Conservation (phyloP, 2,888 invertebrate genomes). For the Gibbula magus region DNA sequence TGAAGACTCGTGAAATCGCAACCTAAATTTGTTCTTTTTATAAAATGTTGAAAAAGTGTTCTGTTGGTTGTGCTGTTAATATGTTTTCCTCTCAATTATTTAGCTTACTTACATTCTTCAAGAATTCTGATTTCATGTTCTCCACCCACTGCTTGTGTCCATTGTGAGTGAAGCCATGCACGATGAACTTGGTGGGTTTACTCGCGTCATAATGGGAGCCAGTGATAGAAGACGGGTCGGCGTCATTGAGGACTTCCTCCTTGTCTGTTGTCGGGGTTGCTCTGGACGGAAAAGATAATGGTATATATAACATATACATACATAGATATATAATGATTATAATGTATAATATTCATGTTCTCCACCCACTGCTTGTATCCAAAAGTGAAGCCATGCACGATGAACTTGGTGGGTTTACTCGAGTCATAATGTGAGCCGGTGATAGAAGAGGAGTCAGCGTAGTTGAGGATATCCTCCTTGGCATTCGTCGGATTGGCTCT, state of each 20-base stretch:
- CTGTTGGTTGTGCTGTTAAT: too few relatives aligned
- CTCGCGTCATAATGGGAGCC: conserved; percentile 42
- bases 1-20: too few relatives aligned
- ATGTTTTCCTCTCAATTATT: not conserved
- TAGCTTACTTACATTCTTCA: conserved; percentile 43
- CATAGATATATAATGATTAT: too few relatives aligned
- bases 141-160: conserved; percentile 54
- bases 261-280: conserved; percentile 38
- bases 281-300: conserved; percentile 27
- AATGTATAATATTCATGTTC: too few relatives aligned
- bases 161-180: conserved; percentile 59
- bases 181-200: conserved; percentile 52
- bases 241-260: conserved; percentile 36
- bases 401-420: conserved; percentile 48
- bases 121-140: conserved; percentile 48
- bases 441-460: conserved; percentile 31
- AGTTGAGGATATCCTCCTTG: conserved; percentile 37
- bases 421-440: conserved; percentile 42
- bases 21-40: not conserved
- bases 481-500: conserved; percentile 43
- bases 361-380: conserved; percentile 54
- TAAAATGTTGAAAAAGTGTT: too few relatives aligned
- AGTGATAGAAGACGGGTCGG: conserved; percentile 31
- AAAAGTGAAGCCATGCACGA: conserved; percentile 59
- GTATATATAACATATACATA: too few relatives aligned